These are phyloP conservation scores for Macrostomum lignano DNA, from an alignment of 1,140 invertebrate genomes.

Conservation along the genomic window DNA sequence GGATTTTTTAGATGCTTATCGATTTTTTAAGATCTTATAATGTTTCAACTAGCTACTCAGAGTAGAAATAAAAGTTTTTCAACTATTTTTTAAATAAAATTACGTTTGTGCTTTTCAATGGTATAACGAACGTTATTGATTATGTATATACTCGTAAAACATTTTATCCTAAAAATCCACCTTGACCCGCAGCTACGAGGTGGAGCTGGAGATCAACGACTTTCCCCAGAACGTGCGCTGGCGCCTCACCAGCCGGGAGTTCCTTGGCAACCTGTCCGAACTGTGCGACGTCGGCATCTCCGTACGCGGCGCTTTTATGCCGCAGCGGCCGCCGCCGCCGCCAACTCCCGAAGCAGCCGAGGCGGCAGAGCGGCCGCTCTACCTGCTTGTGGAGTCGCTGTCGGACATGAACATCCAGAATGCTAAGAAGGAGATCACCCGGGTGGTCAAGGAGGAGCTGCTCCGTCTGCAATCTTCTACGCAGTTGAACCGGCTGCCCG, in stretches of 20 bases:
- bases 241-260: constrained; percentile 94
- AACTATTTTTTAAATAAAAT: no score
- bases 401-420: constrained; percentile 82
- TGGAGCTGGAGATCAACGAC: constrained; percentile 96
- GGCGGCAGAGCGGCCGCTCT: constrained; percentile 79
- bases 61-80: no score
- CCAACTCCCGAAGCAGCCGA: constrained; percentile 30
- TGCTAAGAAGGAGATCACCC: constrained; percentile 85
- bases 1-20: no score
- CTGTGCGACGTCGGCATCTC: constrained; percentile 95
- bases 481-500: no score
- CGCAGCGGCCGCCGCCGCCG: constrained; percentile 8
- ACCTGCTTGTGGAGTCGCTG: constrained; percentile 90
- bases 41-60: no score
- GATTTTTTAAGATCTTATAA: no score
- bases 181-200: constrained; percentile 50
- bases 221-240: constrained; percentile 93
- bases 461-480: no score
- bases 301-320: constrained; percentile 82
- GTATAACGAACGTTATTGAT: no score
- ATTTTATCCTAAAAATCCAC: constrained; percentile 36
- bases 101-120: no score
- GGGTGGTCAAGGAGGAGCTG: constrained; percentile 85
- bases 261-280: constrained; percentile 82
- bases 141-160: no score